A percentile compares a stretch with the other conserved stretches of the same genome.
phyloP scores from a whole-genome alignment of 2,888 invertebrate genomes.

The Phorcus lineatus region DNA sequence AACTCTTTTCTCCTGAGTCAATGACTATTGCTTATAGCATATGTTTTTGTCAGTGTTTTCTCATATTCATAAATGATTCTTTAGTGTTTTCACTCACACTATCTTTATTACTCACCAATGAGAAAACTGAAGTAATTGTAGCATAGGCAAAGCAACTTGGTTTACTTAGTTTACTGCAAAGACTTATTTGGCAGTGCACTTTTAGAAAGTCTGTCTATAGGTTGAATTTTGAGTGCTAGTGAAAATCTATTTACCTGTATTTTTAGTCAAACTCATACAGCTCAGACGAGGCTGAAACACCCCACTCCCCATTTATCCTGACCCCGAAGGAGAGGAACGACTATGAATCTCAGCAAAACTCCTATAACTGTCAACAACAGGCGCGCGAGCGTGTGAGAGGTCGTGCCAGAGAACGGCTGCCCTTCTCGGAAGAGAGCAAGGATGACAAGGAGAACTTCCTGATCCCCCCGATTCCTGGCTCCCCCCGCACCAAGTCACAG shows the following conservation, averaged over 20 bases:
- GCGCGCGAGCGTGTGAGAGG: slow-evolving; percentile 39
- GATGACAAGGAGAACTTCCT: slow-evolving; percentile 42
- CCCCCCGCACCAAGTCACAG: slow-evolving; percentile 32
- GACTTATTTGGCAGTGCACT: too few relatives aligned
- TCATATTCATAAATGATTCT: background rate
- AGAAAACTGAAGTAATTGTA: background rate
- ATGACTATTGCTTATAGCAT: background rate
- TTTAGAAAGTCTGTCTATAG: too few relatives aligned
- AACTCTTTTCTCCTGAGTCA: background rate
- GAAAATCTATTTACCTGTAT: background rate
- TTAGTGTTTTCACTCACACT: background rate
- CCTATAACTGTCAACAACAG: background rate
- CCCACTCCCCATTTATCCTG: slow-evolving; percentile 33
- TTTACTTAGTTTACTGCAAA: too few relatives aligned
- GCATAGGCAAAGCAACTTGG: too few relatives aligned
- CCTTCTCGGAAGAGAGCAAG: slow-evolving; percentile 52
- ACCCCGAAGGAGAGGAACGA: slow-evolving; percentile 35
- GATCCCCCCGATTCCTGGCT: slow-evolving; percentile 34
- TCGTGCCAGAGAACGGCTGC: slow-evolving; percentile 58
- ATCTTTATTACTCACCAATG: background rate
- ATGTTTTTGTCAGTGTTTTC: too few relatives aligned
- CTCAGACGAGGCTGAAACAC: slow-evolving; percentile 35
- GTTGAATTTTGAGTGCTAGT: too few relatives aligned
- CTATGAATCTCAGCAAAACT: background rate
- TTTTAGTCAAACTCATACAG: slow-evolving; percentile 37